These are phyloP conservation scores for Dendrolimus kikuchii DNA, from an alignment of 1,140 invertebrate species.

Conservation along the genomic window DNA sequence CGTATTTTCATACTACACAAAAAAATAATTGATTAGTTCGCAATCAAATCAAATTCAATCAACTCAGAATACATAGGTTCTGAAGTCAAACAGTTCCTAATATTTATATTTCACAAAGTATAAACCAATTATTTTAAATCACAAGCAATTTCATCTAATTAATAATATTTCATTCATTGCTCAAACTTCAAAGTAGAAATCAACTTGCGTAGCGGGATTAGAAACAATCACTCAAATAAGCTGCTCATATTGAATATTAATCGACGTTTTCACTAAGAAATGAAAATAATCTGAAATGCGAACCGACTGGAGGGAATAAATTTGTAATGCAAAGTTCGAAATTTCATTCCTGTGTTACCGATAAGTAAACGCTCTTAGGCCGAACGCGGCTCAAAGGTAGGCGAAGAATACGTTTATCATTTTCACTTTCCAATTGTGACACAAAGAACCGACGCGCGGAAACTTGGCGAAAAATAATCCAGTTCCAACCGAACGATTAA, in stretches of 20 bases:
- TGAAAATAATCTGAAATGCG: conserved; percentile 62
- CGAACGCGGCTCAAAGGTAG: conserved; percentile 35
- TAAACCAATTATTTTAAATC: too few species aligned
- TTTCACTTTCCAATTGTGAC: conserved; percentile 32
- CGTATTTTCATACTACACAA: too few species aligned
- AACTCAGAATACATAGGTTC: too few species aligned
- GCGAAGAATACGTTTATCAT: conserved; percentile 39
- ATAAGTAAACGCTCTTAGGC: conserved; percentile 55
- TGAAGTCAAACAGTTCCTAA: too few species aligned
- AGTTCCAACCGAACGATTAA: conserved; percentile 43
- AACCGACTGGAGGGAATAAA: conserved; percentile 54
- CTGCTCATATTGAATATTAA: conserved; percentile 71
- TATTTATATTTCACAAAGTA: too few species aligned
- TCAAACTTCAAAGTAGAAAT: conserved; percentile 32
- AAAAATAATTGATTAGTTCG: too few species aligned
- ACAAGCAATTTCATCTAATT: conserved; percentile 40
- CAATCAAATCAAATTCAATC: too few species aligned
- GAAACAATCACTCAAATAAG: conserved; percentile 70
- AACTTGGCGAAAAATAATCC: conserved; percentile 48
- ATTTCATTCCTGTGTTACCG: conserved; percentile 59
- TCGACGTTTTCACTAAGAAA: conserved; percentile 64
- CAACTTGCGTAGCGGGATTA: conserved; percentile 42
- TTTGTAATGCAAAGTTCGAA: conserved; percentile 69
- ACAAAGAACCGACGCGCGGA: conserved; percentile 20
- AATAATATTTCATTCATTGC: conserved; percentile 29